These are phyloP conservation scores for Antheraea mylitta DNA, from an alignment of 1,140 invertebrate genomes.

Conservation along the genomic window DNA sequence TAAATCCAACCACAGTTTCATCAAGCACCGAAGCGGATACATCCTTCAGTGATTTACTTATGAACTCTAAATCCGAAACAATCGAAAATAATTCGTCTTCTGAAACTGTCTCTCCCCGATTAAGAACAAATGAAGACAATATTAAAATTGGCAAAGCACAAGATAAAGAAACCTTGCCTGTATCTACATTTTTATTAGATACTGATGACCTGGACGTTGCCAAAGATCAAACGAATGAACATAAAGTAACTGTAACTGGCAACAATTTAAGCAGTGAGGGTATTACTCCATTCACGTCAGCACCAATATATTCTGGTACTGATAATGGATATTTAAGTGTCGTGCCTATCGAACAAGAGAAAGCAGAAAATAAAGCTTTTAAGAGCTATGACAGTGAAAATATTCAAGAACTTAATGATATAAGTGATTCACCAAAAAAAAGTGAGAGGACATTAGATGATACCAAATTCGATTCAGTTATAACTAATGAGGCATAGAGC, in stretches of 20 bases:
- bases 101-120: background rate
- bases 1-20: slow-evolving; percentile 10
- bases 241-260: background rate
- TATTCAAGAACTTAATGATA: slow-evolving; percentile 59
- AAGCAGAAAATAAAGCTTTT: slow-evolving; percentile 30
- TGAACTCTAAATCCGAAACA: slow-evolving; percentile 30
- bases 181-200: slow-evolving; percentile 62
- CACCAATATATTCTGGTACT: slow-evolving; percentile 14
- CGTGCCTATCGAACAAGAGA: slow-evolving; percentile 49
- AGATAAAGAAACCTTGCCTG: slow-evolving; percentile 31
- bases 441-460: slow-evolving; percentile 66
- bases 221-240: background rate
- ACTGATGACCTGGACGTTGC: slow-evolving; percentile 57
- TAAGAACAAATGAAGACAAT: slow-evolving; percentile 3
- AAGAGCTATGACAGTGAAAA: slow-evolving; percentile 49
- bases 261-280: background rate
- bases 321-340: slow-evolving; percentile 53
- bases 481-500: slow-evolving; percentile 60
- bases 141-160: background rate
- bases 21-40: slow-evolving; percentile 30
- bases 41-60: slow-evolving; percentile 39
- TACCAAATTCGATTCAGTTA: slow-evolving; percentile 49
- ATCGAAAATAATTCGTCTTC: slow-evolving; percentile 11
- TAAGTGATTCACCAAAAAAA: slow-evolving; percentile 69
- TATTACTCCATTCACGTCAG: background rate